These are phyloP conservation scores for Nannoperca obscura DNA, from an alignment of 2,797 vertebrate genomes.

Conservation along the genomic window DNA sequence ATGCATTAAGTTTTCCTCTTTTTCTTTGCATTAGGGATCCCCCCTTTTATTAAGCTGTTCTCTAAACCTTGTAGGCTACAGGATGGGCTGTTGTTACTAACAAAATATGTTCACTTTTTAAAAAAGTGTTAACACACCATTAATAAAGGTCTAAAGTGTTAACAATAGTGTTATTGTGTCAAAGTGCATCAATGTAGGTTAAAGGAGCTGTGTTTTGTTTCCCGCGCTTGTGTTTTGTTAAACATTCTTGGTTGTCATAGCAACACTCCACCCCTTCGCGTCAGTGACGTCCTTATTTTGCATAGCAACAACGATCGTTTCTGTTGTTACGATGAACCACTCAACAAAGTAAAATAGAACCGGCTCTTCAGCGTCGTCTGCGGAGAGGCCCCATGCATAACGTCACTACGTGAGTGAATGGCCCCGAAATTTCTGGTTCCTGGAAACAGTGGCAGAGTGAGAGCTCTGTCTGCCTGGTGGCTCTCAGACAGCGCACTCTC, in stretches of 20 bases:
- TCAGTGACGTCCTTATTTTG: constrained; percentile 75
- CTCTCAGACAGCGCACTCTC: constrained; percentile 20
- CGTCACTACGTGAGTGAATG: background rate
- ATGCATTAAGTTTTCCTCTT: background rate
- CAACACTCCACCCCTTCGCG: constrained; percentile 79
- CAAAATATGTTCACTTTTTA: background rate
- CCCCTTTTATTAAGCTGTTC: background rate
- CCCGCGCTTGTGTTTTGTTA: constrained; percentile 79
- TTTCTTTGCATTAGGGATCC: background rate
- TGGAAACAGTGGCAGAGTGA: constrained; percentile 47
- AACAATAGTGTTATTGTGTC: constrained; percentile 37
- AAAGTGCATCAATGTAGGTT: constrained; percentile 45
- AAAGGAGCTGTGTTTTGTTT: constrained; percentile 50
- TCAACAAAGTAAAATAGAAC: background rate
- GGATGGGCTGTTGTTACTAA: background rate
- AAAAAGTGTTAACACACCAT: background rate
- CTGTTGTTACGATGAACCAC: background rate
- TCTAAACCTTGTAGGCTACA: background rate
- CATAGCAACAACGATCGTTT: constrained; percentile 66
- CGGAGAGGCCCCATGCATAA: background rate
- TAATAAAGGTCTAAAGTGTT: background rate
- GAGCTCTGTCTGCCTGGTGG: constrained; percentile 20
- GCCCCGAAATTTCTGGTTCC: background rate
- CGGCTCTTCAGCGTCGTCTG: background rate
- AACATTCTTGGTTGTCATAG: constrained; percentile 80